Conservation (phyloP, 2,797 vertebrate species). For the Sebastes taczanowskii region DNA sequence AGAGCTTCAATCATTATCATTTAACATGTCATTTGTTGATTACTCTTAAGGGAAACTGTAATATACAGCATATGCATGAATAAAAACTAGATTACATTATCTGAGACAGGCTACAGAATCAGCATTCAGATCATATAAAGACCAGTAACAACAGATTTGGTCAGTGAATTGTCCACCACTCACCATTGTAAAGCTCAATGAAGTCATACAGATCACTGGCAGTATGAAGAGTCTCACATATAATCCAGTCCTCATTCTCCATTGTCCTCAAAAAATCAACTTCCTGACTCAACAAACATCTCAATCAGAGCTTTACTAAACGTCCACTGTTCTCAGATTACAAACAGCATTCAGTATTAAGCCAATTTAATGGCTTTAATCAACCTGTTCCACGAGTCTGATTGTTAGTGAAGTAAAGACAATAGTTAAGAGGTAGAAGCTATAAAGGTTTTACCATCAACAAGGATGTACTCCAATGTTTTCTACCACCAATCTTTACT, state of each 20-base stretch:
- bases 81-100: background rate
- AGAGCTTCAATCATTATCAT: background rate
- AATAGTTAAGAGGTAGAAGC: background rate
- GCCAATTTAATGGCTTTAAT: background rate
- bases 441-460: background rate
- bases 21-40: background rate
- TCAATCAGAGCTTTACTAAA: background rate
- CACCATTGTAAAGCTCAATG: constrained; percentile 58
- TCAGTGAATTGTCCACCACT: background rate
- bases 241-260: constrained; percentile 44
- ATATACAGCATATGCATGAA: too few species aligned
- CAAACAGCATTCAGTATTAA: background rate
- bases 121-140: background rate
- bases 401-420: background rate
- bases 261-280: background rate
- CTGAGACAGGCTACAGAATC: background rate
- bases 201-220: constrained; percentile 66
- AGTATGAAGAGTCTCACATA: constrained; percentile 44
- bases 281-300: background rate
- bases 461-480: background rate
- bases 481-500: too few species aligned
- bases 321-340: background rate
- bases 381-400: too few species aligned
- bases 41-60: background rate
- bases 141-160: background rate